Base-by-base conservation (phyloP, 2,888 invertebrate species). In the Tetanocera ferruginea region DNA sequence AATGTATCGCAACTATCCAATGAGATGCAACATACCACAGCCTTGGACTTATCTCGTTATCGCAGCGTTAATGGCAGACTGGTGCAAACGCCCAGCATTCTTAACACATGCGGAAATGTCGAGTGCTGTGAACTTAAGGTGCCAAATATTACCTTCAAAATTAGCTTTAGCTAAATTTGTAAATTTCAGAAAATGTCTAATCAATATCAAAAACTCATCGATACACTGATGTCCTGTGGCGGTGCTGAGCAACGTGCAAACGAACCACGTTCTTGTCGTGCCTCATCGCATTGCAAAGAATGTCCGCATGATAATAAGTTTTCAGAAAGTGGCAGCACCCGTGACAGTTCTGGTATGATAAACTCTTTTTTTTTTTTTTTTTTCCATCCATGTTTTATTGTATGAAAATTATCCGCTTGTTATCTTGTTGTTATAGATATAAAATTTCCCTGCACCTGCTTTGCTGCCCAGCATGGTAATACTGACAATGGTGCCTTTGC, bases 41-140 rank as follows among this genome's bases (percentile, higher is more conserved):
- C 84, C 8, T 77, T 88, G n/a, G 86, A 88, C 37, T 75, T 88
- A 25, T 78, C 85, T 17, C 87, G 83, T 23, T 86, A 86, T 71
- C 83, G 82, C 0, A 80, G 80, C 5, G 62, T 84, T 1, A 83
- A 84, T 23, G 82, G 82, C 0, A 81, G 78, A 34, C 79, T 81
- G 0, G 77, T 82, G 0, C 70, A 79, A 1, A 82, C 85, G 9
- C 73, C 80, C 3, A 81, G 83, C 37, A 49, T 79, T 6, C 69
- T 83, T 43, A 80, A 81, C 67, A 80, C 82, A 0, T 72, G 81
- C 4, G 78, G 74, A 0, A 79, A 82, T 28, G 69, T 80, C 8
- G 80, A 82, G 6, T 82, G 83, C 57, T 82, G 82, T 71, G 86
- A 85, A 19, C 70, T 87, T 0, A 79, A 80, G 79, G 83, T 81